Evolutionary conservation across 2,113 vertebrate species (phyloP).

Genomic region (Menidia beryllina): DNA sequence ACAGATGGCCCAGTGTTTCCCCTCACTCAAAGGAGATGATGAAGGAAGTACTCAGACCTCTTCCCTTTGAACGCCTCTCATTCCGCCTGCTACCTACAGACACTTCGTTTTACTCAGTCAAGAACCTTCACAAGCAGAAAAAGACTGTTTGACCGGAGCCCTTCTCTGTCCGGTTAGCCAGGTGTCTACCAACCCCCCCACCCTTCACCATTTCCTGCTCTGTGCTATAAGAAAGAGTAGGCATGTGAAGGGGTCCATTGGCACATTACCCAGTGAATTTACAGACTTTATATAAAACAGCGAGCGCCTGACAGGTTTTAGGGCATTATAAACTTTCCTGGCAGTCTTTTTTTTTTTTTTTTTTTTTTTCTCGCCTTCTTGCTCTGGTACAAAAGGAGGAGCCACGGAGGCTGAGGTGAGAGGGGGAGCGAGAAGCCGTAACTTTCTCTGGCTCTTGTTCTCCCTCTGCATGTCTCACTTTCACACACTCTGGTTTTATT

Average conservation of each 20-base stretch:
- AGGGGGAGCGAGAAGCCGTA: slow-evolving; percentile 22
- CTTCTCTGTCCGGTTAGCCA: slow-evolving; percentile 9
- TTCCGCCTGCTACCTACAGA: too few species aligned
- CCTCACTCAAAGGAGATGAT: too few species aligned
- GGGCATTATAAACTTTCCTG: slow-evolving; percentile 80
- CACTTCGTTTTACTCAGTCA: too few species aligned
- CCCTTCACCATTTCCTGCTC: slow-evolving; percentile 51
- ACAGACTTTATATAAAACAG: slow-evolving; percentile 74
- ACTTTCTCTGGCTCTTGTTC: slow-evolving; percentile 53
- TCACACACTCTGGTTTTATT: slow-evolving; percentile 69
- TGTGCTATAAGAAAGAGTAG: slow-evolving; percentile 42
- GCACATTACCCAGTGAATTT: slow-evolving; percentile 77
- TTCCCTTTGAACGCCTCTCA: too few species aligned
- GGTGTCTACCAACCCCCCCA: slow-evolving; percentile 10
- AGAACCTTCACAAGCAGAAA: too few species aligned
- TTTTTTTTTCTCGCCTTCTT: slow-evolving; percentile 43
- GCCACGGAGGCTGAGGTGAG: slow-evolving; percentile 15
- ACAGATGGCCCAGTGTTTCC: too few species aligned
- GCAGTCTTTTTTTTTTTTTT: too few species aligned
- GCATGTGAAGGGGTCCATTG: slow-evolving; percentile 27
- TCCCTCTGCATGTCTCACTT: slow-evolving; percentile 48
- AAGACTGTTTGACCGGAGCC: too few species aligned
- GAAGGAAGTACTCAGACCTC: too few species aligned
- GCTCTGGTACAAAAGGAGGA: slow-evolving; percentile 21
- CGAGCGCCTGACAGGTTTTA: slow-evolving; percentile 74